Base-by-base conservation (phyloP, 30 jellyfish, hydroid and myxozoan species). In the Clytia hemisphaerica region DNA sequence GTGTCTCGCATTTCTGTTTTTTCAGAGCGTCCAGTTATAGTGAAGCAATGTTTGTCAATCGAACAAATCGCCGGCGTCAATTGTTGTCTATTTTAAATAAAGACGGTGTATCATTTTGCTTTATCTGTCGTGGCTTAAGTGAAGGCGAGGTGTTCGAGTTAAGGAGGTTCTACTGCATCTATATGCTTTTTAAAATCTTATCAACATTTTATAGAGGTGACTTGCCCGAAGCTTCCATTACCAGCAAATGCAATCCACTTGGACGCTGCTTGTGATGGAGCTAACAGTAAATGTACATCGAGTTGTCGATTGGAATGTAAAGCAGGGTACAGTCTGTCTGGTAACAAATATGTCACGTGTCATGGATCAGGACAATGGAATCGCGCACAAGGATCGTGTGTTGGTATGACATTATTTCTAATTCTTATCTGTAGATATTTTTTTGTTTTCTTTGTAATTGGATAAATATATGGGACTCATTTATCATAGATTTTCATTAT, bases 251-350 rank as follows among this genome's bases (percentile, higher is more conserved):
- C 92, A 6, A 34, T 35, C 1, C 78, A 77, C 69, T 27, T 37
- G 22, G 82, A 72, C 36, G 26, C 76, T 2, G 92, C 93, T n/a
- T 88, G 97, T 67, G 80, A 68, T 67, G 97, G 94, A 0, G 94
- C 40, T 2, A 73, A 72, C 61, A 80, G 97, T 44, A 46, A 37
- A 0, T 88, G 97, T 49, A 76, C 71, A 0, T 67, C 82, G 5
- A 53, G 70, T 10, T 88, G 97, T 51, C 75, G 71, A 25, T 73
- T 88, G 15, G 58, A 63, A 40, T 88, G 97, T 34, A 58, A 74
- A 27, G 37, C 27, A 9, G 75, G 84, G 32, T 88, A 49, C 59
- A 88, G 72, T 2, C 57, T 88, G 72, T 65, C 60, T 24, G 97
- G 97, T 38, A 60, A 61, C 31, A 37, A 74, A n/a, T 79, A 73